phyloP scores from a whole-genome alignment of 1,140 invertebrate species.

The Cephus cinctus region DNA sequence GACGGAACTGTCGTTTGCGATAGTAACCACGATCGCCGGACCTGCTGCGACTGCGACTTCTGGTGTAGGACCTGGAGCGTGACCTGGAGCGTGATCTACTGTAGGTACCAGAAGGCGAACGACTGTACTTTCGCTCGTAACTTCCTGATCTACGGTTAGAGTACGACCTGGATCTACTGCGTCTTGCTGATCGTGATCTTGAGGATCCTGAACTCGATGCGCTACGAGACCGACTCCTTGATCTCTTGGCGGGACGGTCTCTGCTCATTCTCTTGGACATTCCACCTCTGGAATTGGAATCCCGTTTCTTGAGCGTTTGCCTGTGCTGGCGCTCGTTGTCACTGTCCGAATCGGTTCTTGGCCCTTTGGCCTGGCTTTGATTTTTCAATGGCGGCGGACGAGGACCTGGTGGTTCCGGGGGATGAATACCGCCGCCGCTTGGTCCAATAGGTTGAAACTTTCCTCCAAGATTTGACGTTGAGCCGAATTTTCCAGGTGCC shows the following conservation, averaged over 20 bases:
- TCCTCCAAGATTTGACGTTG: conserved; percentile 35
- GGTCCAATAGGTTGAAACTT: conserved; percentile 54
- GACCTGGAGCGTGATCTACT: conserved; percentile 59
- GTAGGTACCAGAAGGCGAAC: conserved; percentile 55
- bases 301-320: conserved; percentile 40
- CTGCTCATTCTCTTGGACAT: conserved; percentile 31
- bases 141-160: conserved; percentile 55
- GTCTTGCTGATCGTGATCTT: conserved; percentile 54
- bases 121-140: conserved; percentile 57
- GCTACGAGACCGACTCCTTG: conserved; percentile 58
- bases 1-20: conserved; percentile 51
- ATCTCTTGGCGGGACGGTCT: conserved; percentile 47
- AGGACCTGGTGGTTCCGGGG: conserved; percentile 38
- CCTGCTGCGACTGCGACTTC: conserved; percentile 58
- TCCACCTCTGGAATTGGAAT: conserved; percentile 24
- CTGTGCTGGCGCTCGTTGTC: conserved; percentile 37
- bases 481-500: conserved; percentile 34
- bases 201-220: conserved; percentile 56
- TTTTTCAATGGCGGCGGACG: conserved; percentile 29
- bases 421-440: conserved; percentile 27
- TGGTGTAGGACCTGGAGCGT: conserved; percentile 61
- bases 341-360: conserved; percentile 51
- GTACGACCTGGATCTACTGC: conserved; percentile 54
- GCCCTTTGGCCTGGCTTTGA: conserved; percentile 43
- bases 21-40: conserved; percentile 62